phyloP scores from a whole-genome alignment of 2,113 vertebrate species.

The Neoarius graeffei region DNA sequence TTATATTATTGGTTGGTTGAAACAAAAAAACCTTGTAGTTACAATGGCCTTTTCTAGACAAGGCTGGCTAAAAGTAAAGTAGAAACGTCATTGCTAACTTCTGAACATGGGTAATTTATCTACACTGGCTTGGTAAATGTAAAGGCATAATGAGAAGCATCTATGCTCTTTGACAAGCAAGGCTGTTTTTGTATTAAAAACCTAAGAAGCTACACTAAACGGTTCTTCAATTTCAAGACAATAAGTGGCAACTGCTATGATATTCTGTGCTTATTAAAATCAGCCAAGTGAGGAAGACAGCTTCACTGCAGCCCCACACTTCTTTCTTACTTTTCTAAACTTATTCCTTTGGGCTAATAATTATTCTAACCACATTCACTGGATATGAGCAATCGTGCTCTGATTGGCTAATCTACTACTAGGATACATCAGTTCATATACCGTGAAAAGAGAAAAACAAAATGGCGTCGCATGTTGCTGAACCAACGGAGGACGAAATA shows the following conservation, averaged over 20 bases:
- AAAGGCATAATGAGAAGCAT: not conserved
- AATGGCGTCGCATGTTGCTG: too few relatives aligned
- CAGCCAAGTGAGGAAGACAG: not conserved
- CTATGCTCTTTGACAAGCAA: not conserved
- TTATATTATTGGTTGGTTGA: not conserved
- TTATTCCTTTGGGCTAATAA: not conserved
- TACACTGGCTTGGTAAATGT: not conserved
- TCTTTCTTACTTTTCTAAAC: not conserved
- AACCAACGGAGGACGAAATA: too few relatives aligned
- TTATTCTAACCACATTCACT: too few relatives aligned
- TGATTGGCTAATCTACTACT: too few relatives aligned
- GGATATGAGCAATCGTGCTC: too few relatives aligned
- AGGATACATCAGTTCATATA: too few relatives aligned
- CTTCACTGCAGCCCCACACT: not conserved
- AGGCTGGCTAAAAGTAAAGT: not conserved
- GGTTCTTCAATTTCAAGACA: not conserved
- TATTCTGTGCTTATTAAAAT: not conserved
- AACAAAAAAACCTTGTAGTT: not conserved
- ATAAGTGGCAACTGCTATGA: not conserved
- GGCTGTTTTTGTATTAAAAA: not conserved
- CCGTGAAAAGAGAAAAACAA: too few relatives aligned
- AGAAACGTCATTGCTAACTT: not conserved
- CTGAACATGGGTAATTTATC: not conserved
- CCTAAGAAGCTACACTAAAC: not conserved
- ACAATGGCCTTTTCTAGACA: not conserved